A percentile compares a stretch with the other conserved stretches of the same genome.
Evolutionary conservation across 2,797 vertebrate species (phyloP).

Genomic region (Hydrolagus colliei): DNA sequence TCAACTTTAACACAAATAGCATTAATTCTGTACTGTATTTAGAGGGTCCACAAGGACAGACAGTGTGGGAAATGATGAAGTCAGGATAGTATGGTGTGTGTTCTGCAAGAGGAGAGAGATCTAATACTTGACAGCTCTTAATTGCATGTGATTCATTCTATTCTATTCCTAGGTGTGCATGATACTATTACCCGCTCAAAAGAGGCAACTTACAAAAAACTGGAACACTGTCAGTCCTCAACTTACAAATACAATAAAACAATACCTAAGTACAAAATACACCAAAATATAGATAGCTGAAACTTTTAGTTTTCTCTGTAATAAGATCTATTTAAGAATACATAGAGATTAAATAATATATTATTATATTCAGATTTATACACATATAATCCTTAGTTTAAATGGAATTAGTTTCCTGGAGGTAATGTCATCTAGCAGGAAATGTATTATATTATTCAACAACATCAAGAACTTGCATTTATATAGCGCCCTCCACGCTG

Average conservation of each 20-base stretch:
- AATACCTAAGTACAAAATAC: neutral
- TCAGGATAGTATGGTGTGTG: neutral
- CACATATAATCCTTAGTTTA: neutral
- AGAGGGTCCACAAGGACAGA: neutral
- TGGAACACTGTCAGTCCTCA: neutral
- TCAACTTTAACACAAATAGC: neutral
- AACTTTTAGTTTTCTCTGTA: neutral
- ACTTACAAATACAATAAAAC: neutral
- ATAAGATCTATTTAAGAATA: slow-evolving; percentile 19
- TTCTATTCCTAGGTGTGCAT: neutral
- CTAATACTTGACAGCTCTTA: neutral
- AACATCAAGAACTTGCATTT: neutral
- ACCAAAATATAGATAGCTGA: neutral
- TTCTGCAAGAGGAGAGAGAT: too few species aligned
- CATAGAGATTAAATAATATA: neutral
- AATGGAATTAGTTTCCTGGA: neutral
- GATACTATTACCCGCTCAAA: neutral
- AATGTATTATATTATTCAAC: neutral
- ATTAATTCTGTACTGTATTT: neutral
- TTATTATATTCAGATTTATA: neutral
- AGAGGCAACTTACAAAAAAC: neutral
- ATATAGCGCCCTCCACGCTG: too few species aligned
- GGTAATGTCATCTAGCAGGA: neutral
- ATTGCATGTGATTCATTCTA: neutral
- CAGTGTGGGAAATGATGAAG: neutral